Evolutionary conservation across 1,140 invertebrate genomes (phyloP).

Genomic region (Dysdera silvatica): DNA sequence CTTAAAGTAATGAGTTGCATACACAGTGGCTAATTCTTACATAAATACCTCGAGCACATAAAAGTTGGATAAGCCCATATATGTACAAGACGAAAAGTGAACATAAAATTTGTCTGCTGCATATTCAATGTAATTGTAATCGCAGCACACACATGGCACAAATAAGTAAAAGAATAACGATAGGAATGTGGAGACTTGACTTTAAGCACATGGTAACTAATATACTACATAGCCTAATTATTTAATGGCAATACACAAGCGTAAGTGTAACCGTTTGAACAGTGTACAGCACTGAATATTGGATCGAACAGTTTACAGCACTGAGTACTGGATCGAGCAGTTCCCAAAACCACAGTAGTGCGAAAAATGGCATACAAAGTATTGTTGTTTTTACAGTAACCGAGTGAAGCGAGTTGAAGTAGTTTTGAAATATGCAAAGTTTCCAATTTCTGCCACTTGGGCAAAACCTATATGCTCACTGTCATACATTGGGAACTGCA

Average conservation of each 20-base stretch:
- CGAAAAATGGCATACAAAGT: neutral
- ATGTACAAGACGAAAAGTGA: constrained; percentile 25
- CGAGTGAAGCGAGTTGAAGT: neutral
- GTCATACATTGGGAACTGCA: too few species aligned
- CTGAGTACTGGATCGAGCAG: neutral
- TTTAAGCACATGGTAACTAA: constrained; percentile 16
- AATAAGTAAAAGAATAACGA: constrained; percentile 13
- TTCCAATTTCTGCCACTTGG: too few species aligned
- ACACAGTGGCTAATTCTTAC: constrained; percentile 3
- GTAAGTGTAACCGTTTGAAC: constrained; percentile 17
- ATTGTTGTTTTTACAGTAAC: neutral
- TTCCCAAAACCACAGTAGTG: constrained; percentile 4
- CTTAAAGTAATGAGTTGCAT: neutral
- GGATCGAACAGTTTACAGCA: neutral
- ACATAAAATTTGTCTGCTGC: constrained; percentile 15
- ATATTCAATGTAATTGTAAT: constrained; percentile 19
- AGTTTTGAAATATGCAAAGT: neutral
- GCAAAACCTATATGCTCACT: too few species aligned
- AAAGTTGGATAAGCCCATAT: constrained; percentile 29
- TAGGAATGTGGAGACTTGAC: constrained; percentile 26
- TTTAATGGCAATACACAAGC: constrained; percentile 25
- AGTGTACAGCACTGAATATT: constrained; percentile 1
- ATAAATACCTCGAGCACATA: constrained; percentile 27
- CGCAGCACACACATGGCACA: constrained; percentile 25
- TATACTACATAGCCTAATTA: constrained; percentile 22